Percentiles rank a stretch among this genome's conserved stretches.
Conservation (phyloP, 2,888 invertebrate species). For the Dorcus hopei region DNA sequence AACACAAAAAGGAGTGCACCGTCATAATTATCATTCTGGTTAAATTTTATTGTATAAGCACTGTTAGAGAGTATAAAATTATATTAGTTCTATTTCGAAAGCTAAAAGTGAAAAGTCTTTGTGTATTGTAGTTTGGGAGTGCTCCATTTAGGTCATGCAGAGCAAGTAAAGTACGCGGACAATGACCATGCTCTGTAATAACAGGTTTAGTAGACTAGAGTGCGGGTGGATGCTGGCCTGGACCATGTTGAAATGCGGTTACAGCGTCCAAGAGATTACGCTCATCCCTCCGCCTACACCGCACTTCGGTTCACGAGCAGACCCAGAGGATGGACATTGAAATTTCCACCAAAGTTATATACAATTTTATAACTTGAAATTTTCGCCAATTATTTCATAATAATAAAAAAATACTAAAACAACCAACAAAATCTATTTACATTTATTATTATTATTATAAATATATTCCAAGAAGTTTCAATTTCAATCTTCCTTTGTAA, state of each 20-base stretch:
- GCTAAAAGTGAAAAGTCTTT: slow-evolving; percentile 30
- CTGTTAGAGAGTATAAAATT: neutral
- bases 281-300: slow-evolving; percentile 34
- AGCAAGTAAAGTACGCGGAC: slow-evolving; percentile 45
- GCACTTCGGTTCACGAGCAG: slow-evolving; percentile 15
- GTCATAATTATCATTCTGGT: neutral
- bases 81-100: slow-evolving; percentile 14
- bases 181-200: slow-evolving; percentile 43
- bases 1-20: no score
- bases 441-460: no score
- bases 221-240: slow-evolving; percentile 43
- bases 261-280: slow-evolving; percentile 31
- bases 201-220: slow-evolving; percentile 46
- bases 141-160: slow-evolving; percentile 45
- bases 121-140: slow-evolving; percentile 39
- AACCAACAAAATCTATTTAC: no score
- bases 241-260: slow-evolving; percentile 36
- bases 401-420: no score
- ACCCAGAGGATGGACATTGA: slow-evolving; percentile 4
- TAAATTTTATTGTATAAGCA: neutral
- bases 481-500: no score
- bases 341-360: slow-evolving; percentile 15
- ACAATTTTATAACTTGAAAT: no score
- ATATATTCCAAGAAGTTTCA: no score
- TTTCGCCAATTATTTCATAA: no score